These are phyloP conservation scores for Chrysolina haemoptera DNA, from an alignment of 2,888 invertebrate genomes.

Conservation along the genomic window DNA sequence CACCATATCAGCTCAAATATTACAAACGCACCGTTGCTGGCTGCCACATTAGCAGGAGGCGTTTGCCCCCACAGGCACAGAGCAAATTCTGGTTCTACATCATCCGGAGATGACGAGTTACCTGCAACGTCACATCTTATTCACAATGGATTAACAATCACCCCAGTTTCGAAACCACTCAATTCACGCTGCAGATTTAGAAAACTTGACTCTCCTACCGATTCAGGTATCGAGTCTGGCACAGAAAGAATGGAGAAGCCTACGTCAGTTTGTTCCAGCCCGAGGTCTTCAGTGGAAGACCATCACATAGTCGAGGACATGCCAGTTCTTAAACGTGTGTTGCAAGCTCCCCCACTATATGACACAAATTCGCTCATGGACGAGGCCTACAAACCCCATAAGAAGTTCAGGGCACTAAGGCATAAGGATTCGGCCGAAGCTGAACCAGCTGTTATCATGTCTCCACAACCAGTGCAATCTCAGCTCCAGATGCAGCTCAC, in stretches of 20 bases:
- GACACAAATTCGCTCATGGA: slow-evolving; percentile 94
- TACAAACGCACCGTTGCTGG: slow-evolving; percentile 81
- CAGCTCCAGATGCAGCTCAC: slow-evolving; percentile 60
- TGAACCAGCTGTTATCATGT: slow-evolving; percentile 74
- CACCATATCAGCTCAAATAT: slow-evolving; percentile 74
- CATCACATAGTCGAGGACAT: slow-evolving; percentile 86
- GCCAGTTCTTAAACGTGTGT: slow-evolving; percentile 93
- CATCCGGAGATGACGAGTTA: slow-evolving; percentile 84
- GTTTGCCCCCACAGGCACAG: slow-evolving; percentile 82
- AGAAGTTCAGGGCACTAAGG: slow-evolving; percentile 91
- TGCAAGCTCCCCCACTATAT: slow-evolving; percentile 93
- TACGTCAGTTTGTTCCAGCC: slow-evolving; percentile 88
- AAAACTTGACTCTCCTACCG: slow-evolving; percentile 92
- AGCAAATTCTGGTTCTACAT: slow-evolving; percentile 82
- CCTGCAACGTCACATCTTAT: slow-evolving; percentile 81
- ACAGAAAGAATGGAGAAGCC: slow-evolving; percentile 89
- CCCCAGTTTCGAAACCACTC: slow-evolving; percentile 75
- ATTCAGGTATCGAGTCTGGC: slow-evolving; percentile 94
- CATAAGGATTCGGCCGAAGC: slow-evolving; percentile 82
- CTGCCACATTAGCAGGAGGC: slow-evolving; percentile 81
- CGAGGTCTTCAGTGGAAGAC: slow-evolving; percentile 83
- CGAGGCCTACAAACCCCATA: slow-evolving; percentile 95
- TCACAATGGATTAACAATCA: slow-evolving; percentile 82
- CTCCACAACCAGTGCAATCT: slow-evolving; percentile 60
- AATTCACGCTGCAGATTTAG: slow-evolving; percentile 75